A percentile compares a stretch with the other conserved stretches of the same genome.
Evolutionary conservation across 2,888 invertebrate genomes (phyloP).

Genomic region (Orchestes rusci): DNA sequence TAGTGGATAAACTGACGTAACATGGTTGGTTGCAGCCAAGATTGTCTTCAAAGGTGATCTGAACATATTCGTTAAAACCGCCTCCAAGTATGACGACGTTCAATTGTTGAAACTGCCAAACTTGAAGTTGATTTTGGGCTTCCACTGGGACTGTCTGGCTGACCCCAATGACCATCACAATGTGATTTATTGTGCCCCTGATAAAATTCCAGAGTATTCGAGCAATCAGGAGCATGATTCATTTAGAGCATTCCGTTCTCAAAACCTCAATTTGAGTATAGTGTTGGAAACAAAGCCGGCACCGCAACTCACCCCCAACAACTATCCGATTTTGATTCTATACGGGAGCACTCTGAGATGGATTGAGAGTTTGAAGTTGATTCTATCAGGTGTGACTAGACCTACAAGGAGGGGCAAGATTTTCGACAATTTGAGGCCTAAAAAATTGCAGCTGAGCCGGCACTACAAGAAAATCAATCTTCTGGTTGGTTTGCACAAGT

Average conservation of each 20-base stretch:
- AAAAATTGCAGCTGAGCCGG: constrained; percentile 86
- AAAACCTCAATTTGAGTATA: constrained; percentile 72
- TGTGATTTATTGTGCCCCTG: constrained; percentile 92
- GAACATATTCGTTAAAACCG: constrained; percentile 91
- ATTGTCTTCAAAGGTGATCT: constrained; percentile 88
- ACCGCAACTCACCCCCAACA: constrained; percentile 44
- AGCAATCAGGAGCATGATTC: constrained; percentile 95
- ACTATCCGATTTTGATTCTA: constrained; percentile 63
- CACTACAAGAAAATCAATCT: constrained; percentile 83
- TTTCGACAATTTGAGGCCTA: constrained; percentile 75
- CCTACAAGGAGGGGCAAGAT: constrained; percentile 88
- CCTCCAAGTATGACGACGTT: constrained; percentile 98
- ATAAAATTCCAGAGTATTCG: constrained; percentile 93
- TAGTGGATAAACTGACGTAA: too few relatives aligned
- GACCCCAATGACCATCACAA: constrained; percentile 95
- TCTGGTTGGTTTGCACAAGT: constrained; percentile 78
- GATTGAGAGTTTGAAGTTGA: constrained; percentile 92
- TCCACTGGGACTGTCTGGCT: constrained; percentile 87
- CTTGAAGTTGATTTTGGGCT: constrained; percentile 71
- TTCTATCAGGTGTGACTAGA: constrained; percentile 82
- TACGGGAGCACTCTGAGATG: constrained; percentile 93
- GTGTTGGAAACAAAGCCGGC: constrained; percentile 66
- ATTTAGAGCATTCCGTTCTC: constrained; percentile 87
- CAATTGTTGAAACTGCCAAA: constrained; percentile 86
- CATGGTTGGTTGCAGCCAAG: constrained; percentile 51